These are phyloP conservation scores for Clivina fossor DNA, from an alignment of 2,888 invertebrate genomes.

Conservation along the genomic window DNA sequence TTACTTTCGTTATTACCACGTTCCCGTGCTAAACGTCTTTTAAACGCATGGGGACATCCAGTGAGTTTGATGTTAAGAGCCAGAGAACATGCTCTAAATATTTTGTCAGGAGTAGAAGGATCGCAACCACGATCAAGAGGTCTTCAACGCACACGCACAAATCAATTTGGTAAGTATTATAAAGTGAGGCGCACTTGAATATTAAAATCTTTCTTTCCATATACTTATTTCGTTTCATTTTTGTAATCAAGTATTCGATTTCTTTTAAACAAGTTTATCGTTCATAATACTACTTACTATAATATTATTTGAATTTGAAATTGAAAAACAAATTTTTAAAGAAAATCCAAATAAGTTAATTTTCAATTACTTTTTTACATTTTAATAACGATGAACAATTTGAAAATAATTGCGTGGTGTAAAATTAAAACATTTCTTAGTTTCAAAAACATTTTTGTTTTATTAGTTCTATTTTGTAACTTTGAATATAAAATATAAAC, in stretches of 20 bases:
- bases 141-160: slow-evolving; percentile 42
- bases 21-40: slow-evolving; percentile 73
- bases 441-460: slow-evolving; percentile 22
- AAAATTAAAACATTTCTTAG: slow-evolving; percentile 27
- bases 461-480: too few species aligned
- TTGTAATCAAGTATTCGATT: too few species aligned
- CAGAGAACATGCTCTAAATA: slow-evolving; percentile 77
- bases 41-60: slow-evolving; percentile 78
- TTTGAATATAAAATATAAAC: neutral
- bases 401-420: slow-evolving; percentile 21
- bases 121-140: slow-evolving; percentile 46
- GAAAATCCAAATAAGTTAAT: too few species aligned
- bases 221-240: too few species aligned
- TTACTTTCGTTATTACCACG: slow-evolving; percentile 73
- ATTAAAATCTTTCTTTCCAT: too few species aligned
- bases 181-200: too few species aligned
- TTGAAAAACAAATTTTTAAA: too few species aligned
- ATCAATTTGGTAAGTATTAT: slow-evolving; percentile 40
- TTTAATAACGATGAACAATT: slow-evolving; percentile 1
- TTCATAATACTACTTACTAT: too few species aligned
- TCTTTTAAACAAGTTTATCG: too few species aligned
- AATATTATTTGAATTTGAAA: too few species aligned
- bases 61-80: slow-evolving; percentile 77
- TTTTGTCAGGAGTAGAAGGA: slow-evolving; percentile 71
- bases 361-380: too few species aligned